Percentiles rank a stretch among this genome's conserved stretches.
Evolutionary conservation across 53 echinoderm and acorn worm species (phyloP).

Genomic region (Paracentrotus lividus): DNA sequence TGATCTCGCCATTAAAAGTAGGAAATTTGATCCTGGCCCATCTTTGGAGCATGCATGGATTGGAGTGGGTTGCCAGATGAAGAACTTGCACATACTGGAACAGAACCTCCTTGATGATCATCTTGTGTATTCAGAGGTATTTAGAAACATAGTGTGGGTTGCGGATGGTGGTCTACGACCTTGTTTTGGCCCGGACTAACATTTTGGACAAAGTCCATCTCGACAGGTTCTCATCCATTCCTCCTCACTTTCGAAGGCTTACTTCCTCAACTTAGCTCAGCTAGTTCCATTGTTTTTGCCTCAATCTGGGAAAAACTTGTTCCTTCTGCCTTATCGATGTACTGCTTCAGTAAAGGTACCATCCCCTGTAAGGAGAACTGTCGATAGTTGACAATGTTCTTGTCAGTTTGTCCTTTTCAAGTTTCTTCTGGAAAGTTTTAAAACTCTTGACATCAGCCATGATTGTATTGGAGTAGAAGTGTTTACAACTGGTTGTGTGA

Average conservation of each 20-base stretch:
- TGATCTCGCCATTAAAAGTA: constrained; percentile 73
- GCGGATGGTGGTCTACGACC: constrained; percentile 9
- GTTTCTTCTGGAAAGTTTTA: constrained; percentile 25
- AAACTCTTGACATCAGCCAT: background rate
- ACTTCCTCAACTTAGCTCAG: background rate
- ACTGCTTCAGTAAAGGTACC: background rate
- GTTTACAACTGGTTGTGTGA: background rate
- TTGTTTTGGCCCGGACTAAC: background rate
- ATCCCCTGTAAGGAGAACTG: background rate
- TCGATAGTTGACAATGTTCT: constrained; percentile 1
- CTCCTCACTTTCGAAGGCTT: background rate
- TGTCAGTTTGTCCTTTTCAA: constrained; percentile 24
- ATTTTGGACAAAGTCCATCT: background rate
- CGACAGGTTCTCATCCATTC: constrained; percentile 38
- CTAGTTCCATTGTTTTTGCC: constrained; percentile 9
- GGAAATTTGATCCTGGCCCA: constrained; percentile 80
- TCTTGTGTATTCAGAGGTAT: constrained; percentile 65
- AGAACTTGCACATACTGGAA: constrained; percentile 75
- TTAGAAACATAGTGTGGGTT: background rate
- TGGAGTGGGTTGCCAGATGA: too few species aligned
- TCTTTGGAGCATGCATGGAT: constrained; percentile 84
- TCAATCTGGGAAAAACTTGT: constrained; percentile 33
- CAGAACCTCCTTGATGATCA: constrained; percentile 84
- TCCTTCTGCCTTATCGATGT: constrained; percentile 51
- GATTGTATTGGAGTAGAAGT: background rate